Percentiles rank a stretch among this genome's conserved stretches.
Evolutionary conservation across 2,888 invertebrate genomes (phyloP).

Genomic region (Drosophila austrosaltans): DNA sequence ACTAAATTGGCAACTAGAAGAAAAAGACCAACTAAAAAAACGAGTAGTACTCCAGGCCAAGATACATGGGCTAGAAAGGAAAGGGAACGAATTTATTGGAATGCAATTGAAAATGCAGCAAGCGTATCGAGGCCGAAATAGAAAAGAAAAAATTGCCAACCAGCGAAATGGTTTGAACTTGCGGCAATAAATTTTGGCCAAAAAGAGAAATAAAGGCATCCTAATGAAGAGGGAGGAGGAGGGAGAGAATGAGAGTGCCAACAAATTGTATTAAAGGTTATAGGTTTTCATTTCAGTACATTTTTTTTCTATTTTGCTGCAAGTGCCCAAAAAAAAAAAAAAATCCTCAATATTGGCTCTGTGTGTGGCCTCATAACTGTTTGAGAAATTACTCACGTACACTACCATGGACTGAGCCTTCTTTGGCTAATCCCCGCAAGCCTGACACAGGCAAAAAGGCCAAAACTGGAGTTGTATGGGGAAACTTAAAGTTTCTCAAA

Average conservation of each 20-base stretch:
- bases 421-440: slow-evolving; percentile 52
- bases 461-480: slow-evolving; percentile 10
- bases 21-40: slow-evolving; percentile 5
- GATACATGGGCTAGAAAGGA: slow-evolving; percentile 22
- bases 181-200: slow-evolving; percentile 66
- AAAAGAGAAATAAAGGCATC: slow-evolving; percentile 35
- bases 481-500: slow-evolving; percentile 17
- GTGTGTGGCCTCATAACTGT: slow-evolving; percentile 55
- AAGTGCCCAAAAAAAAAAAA: slow-evolving; percentile 23
- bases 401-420: slow-evolving; percentile 31
- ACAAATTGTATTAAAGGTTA: slow-evolving; percentile 62
- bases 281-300: slow-evolving; percentile 20
- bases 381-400: slow-evolving; percentile 69
- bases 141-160: slow-evolving; percentile 43
- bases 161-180: slow-evolving; percentile 68
- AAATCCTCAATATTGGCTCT: background rate
- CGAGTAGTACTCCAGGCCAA: slow-evolving; percentile 34
- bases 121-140: slow-evolving; percentile 43
- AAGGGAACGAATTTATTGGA: slow-evolving; percentile 41
- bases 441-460: slow-evolving; percentile 44
- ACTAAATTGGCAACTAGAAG: slow-evolving; percentile 36
- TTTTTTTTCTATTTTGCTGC: slow-evolving; percentile 12
- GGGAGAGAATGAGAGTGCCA: slow-evolving; percentile 41
- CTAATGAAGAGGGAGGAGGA: slow-evolving; percentile 64
- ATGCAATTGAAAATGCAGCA: slow-evolving; percentile 76